Base-by-base conservation (phyloP, 92 coral and sea anemone species). In the Zoanthus solanderi region DNA sequence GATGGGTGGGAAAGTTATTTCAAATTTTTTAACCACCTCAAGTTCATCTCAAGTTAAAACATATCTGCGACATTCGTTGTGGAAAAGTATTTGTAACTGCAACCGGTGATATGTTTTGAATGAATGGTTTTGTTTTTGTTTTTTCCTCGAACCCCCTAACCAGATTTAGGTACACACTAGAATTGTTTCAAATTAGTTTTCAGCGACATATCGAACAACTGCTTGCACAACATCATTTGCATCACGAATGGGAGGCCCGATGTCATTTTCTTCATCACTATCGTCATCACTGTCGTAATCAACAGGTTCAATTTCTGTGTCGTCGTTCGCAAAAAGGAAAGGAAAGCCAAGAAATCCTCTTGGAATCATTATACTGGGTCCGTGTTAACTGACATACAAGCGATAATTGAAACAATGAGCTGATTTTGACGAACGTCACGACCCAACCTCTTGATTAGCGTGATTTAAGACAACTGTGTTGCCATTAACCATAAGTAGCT, bases 191-290 rank as follows among this genome's bases (percentile, higher is more conserved):
- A 73, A 15, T 73, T 73, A 88, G 76, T 88, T 56, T 79, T 73
- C 83, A 71, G 90, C 81, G 68, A 88, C 87, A 71, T 80, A 88
- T 88, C 77, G 83, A 80, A 80, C 72, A 78, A 78, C 56, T 88
- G 83, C 77, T 50, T 78, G 71, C 69, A 88, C 90, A 78, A 72
- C 52, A 4, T 47, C 90, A 80, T 71, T 18, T 42, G 48, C 78
- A 73, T 73, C 54, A 42, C 18, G 23, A 73, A 65, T 65, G 71
- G 71, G 29, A 65, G 71, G 71, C 71, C 78, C 56, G 78, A 37
- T 52, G 42, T 73, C 53, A 34, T 72, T 16, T 23, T 34, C 76
- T 31, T 72, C 76, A 72, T 12, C 45, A 72, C 66, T 18, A 15
- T 65, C 71, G 17, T 16, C 71, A 65, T 65, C 71, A 65, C 17